These are phyloP conservation scores for Andrena minutula DNA, from an alignment of 2,888 invertebrate genomes.

Conservation along the genomic window DNA sequence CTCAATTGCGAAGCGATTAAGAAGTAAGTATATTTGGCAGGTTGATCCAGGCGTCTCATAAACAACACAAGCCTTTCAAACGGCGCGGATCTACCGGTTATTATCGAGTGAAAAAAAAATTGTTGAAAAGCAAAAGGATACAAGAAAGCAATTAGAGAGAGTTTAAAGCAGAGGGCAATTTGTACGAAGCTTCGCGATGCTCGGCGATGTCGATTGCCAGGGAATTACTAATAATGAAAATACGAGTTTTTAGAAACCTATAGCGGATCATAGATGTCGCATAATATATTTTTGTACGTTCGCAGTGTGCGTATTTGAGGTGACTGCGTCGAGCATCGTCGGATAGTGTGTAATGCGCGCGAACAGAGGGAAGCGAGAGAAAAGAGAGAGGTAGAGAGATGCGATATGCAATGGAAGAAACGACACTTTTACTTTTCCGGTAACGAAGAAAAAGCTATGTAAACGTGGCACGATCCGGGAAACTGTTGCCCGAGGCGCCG, in stretches of 20 bases:
- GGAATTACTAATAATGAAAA: constrained; percentile 59
- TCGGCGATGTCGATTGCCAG: constrained; percentile 62
- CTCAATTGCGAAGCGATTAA: background rate
- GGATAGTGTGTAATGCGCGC: constrained; percentile 13
- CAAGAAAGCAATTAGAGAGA: background rate
- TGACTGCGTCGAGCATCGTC: constrained; percentile 60
- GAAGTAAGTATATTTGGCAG: too few species aligned
- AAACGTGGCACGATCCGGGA: constrained; percentile 10
- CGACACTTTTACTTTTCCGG: background rate
- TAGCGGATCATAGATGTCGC: constrained; percentile 83
- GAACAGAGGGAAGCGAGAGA: background rate
- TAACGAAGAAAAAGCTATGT: background rate
- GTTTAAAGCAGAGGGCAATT: background rate
- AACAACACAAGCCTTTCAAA: background rate
- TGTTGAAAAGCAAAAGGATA: background rate
- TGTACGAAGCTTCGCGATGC: constrained; percentile 47
- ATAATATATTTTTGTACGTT: constrained; percentile 84
- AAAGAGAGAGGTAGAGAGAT: constrained; percentile 1
- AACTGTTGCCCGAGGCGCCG: background rate
- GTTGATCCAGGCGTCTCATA: background rate
- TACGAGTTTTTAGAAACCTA: constrained; percentile 82
- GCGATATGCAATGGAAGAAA: background rate
- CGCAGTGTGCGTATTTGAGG: constrained; percentile 74
- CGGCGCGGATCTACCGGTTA: too few species aligned
- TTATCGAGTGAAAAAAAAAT: constrained; percentile 3